phyloP scores from a whole-genome alignment of 2,113 vertebrate genomes.

The Rutilus rutilus region DNA sequence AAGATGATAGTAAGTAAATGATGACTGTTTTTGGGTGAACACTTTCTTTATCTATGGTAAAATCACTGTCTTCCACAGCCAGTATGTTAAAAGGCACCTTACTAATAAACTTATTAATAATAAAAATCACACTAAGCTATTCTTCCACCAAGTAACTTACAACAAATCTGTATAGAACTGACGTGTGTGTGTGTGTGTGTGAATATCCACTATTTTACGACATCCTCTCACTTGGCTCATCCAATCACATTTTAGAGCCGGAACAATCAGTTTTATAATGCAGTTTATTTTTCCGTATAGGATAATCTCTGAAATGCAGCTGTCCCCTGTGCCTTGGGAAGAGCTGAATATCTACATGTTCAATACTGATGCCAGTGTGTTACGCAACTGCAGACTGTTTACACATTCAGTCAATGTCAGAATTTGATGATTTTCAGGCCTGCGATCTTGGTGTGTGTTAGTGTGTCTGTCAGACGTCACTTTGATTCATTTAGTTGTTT shows the following conservation, averaged over 20 bases:
- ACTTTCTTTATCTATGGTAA: background rate
- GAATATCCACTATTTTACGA: background rate
- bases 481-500: slow-evolving; percentile 33
- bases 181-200: background rate
- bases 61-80: background rate
- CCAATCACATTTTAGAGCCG: background rate
- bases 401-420: slow-evolving; percentile 10
- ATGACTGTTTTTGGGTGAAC: background rate
- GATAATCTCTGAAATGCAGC: slow-evolving; percentile 8
- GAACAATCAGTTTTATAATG: slow-evolving; percentile 1
- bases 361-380: background rate
- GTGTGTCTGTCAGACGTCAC: slow-evolving; percentile 48
- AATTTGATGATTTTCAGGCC: background rate
- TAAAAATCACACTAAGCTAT: background rate
- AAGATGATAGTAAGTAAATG: background rate
- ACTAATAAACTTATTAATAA: background rate
- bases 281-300: background rate
- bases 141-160: background rate
- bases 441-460: slow-evolving; percentile 10
- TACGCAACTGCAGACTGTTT: background rate
- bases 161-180: background rate
- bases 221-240: background rate
- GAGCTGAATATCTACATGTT: background rate
- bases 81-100: background rate
- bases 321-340: background rate